phyloP scores from a whole-genome alignment of 2,888 invertebrate species.

The Dexiosoma caninum region DNA sequence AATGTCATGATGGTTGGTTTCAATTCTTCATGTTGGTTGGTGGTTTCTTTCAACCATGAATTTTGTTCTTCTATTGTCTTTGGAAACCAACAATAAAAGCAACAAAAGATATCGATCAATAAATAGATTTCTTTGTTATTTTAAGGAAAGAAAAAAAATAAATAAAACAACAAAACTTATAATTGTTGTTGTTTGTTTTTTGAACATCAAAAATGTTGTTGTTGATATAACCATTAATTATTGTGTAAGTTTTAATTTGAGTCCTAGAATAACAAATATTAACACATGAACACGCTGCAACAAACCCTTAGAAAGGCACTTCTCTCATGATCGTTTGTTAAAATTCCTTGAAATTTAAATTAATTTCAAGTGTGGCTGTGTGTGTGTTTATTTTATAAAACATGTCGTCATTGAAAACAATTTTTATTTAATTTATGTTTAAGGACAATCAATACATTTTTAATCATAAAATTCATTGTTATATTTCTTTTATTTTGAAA shows the following conservation, averaged over 20 bases:
- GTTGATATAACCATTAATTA: conserved; percentile 62
- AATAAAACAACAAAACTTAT: not conserved
- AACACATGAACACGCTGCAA: not conserved
- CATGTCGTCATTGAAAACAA: conserved; percentile 49
- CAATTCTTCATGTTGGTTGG: conserved; percentile 1
- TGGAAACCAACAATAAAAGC: conserved; percentile 21
- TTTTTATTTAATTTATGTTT: conserved; percentile 65
- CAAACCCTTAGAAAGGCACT: not conserved
- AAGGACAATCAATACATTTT: conserved; percentile 64
- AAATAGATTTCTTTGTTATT: conserved; percentile 37
- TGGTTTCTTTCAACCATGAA: not conserved
- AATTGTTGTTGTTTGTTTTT: not conserved
- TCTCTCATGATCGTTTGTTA: not conserved
- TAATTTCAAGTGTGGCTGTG: conserved; percentile 29
- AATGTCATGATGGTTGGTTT: conserved; percentile 51
- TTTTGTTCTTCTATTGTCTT: conserved; percentile 27
- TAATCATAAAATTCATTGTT: conserved; percentile 59
- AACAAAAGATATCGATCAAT: conserved; percentile 58
- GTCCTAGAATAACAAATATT: conserved; percentile 37
- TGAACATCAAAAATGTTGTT: conserved; percentile 20
- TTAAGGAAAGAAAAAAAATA: too few relatives aligned
- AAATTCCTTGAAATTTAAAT: conserved; percentile 59
- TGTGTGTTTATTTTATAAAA: conserved; percentile 24
- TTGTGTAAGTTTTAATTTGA: conserved; percentile 59
- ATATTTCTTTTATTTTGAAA: conserved; percentile 18